Conservation (phyloP, 2,113 vertebrate genomes). For the Dicaeum eximium region DNA sequence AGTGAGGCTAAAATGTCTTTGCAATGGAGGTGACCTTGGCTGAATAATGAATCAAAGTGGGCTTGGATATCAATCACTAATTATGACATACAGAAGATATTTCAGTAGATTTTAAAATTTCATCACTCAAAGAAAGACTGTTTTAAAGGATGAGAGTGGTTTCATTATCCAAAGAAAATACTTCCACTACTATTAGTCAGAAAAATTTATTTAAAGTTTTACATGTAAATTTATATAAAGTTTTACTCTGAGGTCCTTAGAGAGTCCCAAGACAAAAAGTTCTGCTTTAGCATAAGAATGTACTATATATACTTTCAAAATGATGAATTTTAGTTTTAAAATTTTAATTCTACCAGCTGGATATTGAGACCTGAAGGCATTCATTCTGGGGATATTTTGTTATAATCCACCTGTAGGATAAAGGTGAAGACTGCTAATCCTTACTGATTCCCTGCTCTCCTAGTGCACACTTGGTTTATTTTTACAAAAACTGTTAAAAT, state of each 20-base stretch:
- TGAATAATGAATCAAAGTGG: neutral
- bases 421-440: neutral
- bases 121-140: neutral
- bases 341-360: neutral
- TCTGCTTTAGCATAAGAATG: neutral
- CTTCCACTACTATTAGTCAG: neutral
- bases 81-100: neutral
- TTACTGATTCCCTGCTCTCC: neutral
- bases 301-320: neutral
- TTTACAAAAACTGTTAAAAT: conserved; percentile 7
- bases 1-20: neutral
- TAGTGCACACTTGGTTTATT: neutral
- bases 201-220: neutral
- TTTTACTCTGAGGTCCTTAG: neutral
- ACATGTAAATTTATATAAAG: neutral
- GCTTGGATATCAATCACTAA: neutral
- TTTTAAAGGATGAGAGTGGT: neutral
- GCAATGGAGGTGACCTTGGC: neutral
- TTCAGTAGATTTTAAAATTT: neutral
- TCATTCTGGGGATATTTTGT: neutral
- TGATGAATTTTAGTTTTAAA: neutral
- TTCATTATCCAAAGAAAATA: neutral
- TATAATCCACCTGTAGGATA: neutral
- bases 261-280: neutral
- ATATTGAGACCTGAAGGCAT: neutral